Evolutionary conservation across 2,888 invertebrate genomes (phyloP).

Genomic region (Drosophila niveifrons): DNA sequence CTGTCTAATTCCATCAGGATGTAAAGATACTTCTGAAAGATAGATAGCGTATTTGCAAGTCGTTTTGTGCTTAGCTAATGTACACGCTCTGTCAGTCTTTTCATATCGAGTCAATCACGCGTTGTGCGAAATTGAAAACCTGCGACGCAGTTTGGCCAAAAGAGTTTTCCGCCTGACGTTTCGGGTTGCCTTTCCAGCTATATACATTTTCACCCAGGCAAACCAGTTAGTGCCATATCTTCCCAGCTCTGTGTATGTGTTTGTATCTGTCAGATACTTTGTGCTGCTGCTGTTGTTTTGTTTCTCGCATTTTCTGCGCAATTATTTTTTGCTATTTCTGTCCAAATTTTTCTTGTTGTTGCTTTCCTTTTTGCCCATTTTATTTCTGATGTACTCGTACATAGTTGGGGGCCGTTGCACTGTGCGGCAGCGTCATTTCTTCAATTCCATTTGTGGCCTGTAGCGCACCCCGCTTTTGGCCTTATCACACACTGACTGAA

Average conservation of each 20-base stretch:
- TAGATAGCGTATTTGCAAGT: slow-evolving; percentile 25
- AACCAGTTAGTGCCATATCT: slow-evolving; percentile 42
- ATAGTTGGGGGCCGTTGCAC: slow-evolving; percentile 53
- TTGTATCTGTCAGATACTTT: slow-evolving; percentile 46
- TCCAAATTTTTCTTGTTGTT: slow-evolving; percentile 42
- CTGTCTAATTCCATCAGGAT: not conserved
- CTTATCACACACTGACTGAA: slow-evolving; percentile 41
- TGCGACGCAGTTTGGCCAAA: slow-evolving; percentile 62
- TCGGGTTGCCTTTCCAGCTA: slow-evolving; percentile 48
- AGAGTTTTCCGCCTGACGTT: slow-evolving; percentile 62
- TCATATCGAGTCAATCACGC: slow-evolving; percentile 47
- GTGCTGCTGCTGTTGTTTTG: slow-evolving; percentile 39
- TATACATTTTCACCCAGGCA: slow-evolving; percentile 52
- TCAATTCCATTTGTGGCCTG: slow-evolving; percentile 30
- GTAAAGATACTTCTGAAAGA: not conserved
- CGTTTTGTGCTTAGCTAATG: not conserved
- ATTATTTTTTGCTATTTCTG: slow-evolving; percentile 43
- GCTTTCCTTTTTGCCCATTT: slow-evolving; percentile 16
- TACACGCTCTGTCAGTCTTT: slow-evolving; percentile 4
- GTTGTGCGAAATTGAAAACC: slow-evolving; percentile 55
- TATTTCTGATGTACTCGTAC: slow-evolving; percentile 23
- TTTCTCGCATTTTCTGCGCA: slow-evolving; percentile 53
- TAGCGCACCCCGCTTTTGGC: slow-evolving; percentile 39
- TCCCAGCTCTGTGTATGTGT: slow-evolving; percentile 13
- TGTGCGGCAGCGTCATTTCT: slow-evolving; percentile 38